Conservation (phyloP, 2,888 invertebrate species). For the Plebejus melissa region DNA sequence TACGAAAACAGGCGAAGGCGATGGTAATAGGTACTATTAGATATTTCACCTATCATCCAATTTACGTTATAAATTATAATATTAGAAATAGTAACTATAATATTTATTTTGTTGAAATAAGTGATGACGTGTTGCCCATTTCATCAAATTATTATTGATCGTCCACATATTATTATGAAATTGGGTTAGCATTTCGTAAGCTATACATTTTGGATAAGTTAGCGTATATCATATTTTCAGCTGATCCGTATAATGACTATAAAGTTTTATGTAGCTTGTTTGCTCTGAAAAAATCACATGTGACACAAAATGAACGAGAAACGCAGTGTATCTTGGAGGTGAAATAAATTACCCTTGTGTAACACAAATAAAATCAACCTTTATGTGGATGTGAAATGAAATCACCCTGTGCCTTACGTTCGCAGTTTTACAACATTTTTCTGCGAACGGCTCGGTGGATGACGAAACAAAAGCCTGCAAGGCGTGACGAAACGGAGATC, state of each 20-base stretch:
- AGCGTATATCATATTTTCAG: neutral
- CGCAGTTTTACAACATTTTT: conserved; percentile 30
- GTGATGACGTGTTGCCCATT: no score
- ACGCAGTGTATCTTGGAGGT: neutral
- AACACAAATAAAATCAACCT: neutral
- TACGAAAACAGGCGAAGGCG: neutral
- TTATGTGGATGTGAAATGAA: neutral
- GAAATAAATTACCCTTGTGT: neutral
- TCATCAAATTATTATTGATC: no score
- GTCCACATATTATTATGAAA: no score
- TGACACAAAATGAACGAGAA: neutral
- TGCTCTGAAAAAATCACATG: neutral
- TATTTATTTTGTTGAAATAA: no score
- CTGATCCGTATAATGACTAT: neutral
- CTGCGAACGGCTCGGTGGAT: conserved; percentile 42
- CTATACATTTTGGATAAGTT: no score
- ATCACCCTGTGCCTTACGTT: conserved; percentile 16
- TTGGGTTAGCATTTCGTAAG: no score
- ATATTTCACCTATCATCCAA: neutral
- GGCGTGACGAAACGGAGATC: conserved; percentile 53
- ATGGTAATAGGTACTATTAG: neutral
- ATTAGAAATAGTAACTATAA: no score
- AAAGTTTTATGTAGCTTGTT: neutral
- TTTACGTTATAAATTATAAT: neutral
- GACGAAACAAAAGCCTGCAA: conserved; percentile 58